Base-by-base conservation (phyloP, 2,888 invertebrate genomes). In the Drosophila macrospina region DNA sequence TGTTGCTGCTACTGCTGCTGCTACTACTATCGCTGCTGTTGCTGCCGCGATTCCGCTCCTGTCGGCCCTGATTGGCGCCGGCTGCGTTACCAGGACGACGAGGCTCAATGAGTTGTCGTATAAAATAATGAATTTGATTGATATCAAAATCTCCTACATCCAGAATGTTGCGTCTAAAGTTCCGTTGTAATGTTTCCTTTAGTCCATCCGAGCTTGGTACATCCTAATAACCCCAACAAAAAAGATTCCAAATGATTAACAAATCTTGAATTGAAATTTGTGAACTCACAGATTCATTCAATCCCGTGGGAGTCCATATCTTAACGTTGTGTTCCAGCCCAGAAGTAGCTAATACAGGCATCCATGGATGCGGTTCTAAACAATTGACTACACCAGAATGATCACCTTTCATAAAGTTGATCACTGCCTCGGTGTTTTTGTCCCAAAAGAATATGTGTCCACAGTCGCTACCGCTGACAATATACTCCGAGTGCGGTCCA, bases 401-500 rank as follows among this genome's bases (percentile, higher is more conserved):
- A 91, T 98, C 98, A 0, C 96, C 98, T 70, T 94, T 93, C 93
- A 97, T 94, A 94, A 95, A 98, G 90, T 98, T 97, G n/a, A 98
- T 96, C 69, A 99, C 96, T 0, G 96, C 93, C 91, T 98, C 97
- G 0, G 96, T 95, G 54, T 96, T 94, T 91, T 96, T 96, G 85
- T 98, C 97, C 98, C 99, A 99, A 57, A 98, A 95, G 90, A 95
- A 96, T 91, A 93, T 95, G 90, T 98, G 94, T 6, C 97, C 96
- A 92, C 98, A 98, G 91, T 99, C 98, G 2, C 98, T 98, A 0
- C 99, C 99, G 42, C 98, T 98, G 8, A 98, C 95, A 2, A 99
- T 93, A 91, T 95, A 99, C 91, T 99, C 97, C 76, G 97, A 97
- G 79, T 95, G 94, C 0, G 98, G 97, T 0, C 99, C 99, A 92